A percentile compares a stretch with the other conserved stretches of the same genome.
These are phyloP conservation scores for Spodoptera litura DNA, from an alignment of 1,140 invertebrate species.

Conservation along the genomic window DNA sequence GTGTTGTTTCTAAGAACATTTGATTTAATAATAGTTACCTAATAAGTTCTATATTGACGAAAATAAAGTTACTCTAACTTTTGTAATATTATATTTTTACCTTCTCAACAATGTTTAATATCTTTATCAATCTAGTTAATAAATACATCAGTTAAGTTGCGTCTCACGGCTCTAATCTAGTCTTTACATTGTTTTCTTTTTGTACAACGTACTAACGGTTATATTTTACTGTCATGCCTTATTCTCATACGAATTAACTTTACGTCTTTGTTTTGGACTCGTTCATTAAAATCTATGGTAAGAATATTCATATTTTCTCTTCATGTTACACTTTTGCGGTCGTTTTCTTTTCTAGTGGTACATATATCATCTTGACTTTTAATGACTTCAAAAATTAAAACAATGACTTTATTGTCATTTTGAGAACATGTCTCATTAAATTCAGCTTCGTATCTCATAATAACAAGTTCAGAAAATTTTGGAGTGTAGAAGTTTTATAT, in stretches of 20 bases:
- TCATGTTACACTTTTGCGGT: slow-evolving; percentile 34
- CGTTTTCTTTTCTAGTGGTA: slow-evolving; percentile 37
- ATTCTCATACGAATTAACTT: slow-evolving; percentile 38
- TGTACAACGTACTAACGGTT: slow-evolving; percentile 41
- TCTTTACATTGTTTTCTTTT: slow-evolving; percentile 44
- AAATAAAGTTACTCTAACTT: no score
- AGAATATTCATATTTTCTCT: slow-evolving; percentile 43
- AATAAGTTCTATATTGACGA: no score
- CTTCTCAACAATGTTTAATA: no score
- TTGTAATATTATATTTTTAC: neutral
- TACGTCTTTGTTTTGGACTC: slow-evolving; percentile 35
- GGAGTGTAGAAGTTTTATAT: slow-evolving; percentile 13
- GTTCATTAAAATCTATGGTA: slow-evolving; percentile 40
- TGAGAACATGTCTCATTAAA: slow-evolving; percentile 10
- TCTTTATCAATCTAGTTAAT: slow-evolving; percentile 15
- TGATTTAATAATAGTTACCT: neutral
- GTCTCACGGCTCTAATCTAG: slow-evolving; percentile 43
- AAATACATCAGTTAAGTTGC: slow-evolving; percentile 9
- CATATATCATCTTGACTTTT: slow-evolving; percentile 35
- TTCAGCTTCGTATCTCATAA: neutral
- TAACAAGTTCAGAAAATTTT: neutral
- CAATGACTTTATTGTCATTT: slow-evolving; percentile 40
- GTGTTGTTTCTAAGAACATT: neutral
- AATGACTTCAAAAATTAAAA: slow-evolving; percentile 22
- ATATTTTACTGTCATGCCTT: slow-evolving; percentile 39